Base-by-base conservation (phyloP, 2,888 invertebrate genomes). In the Doris montereyensis region DNA sequence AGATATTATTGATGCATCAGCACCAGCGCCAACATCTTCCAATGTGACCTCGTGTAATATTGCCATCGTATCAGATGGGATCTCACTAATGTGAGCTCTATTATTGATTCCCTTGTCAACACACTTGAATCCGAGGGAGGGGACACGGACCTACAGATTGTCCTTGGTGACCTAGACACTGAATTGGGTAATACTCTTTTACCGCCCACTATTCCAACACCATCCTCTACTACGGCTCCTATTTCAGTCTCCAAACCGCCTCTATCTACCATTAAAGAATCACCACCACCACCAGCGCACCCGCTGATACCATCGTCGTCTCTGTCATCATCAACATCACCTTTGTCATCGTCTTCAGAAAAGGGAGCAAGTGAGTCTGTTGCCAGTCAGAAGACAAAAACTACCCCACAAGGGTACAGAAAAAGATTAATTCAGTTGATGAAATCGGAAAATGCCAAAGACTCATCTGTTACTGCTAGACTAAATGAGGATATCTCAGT, bases 361-460 rank as follows among this genome's bases (percentile, higher is more conserved):
- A 41, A 21, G 21, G n/a, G n/a, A n/a, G n/a, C n/a, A n/a, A n/a
- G n/a, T n/a, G n/a, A n/a, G n/a, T n/a, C 52, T 72, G n/a, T 58
- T 58, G 2, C 60, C 58, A 34, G 74, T 62, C 60, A 17, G 17
- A 34, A 34, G 71, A 34, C 57, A 34, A 79, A 76, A 52, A 71
- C 79, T n/a, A 77, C 81, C 2, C 80, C 80, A 17, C 79, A 79
- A 41, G 80, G 79, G 0, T 82, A 79, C 60, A 76, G 82, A 17
- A 82, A 82, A 35, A 76, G 82, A 13, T 68, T 82, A 35, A 82
- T 82, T 35, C 80, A 82, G 70, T 68, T 72, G 13, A 74, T 81
- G 28, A 81, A 76, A 26, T 80, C 80, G 24, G 81, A 81, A 62
- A 76, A 78, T 35, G 26, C 34, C 52, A 67, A 30, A 13, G 26